Conservation (phyloP, 1,140 invertebrate species). For the Drosophila setifemur region DNA sequence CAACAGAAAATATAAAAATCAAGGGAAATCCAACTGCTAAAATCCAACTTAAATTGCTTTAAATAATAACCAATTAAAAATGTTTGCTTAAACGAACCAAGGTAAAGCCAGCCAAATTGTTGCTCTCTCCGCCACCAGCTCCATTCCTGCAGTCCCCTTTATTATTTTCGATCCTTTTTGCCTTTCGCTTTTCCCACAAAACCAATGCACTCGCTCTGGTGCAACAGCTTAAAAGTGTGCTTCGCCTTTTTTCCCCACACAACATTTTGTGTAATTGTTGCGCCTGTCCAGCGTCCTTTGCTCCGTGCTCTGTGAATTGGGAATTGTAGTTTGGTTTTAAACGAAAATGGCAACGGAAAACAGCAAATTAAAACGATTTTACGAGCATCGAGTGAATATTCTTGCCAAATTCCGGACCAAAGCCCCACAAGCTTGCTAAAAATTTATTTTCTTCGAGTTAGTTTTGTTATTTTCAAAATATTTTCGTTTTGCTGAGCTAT, state of each 20-base stretch:
- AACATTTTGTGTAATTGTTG: slow-evolving; percentile 41
- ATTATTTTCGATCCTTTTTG: not conserved
- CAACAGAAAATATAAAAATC: not conserved
- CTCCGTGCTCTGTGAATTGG: slow-evolving; percentile 1
- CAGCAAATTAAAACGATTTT: not conserved
- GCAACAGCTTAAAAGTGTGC: slow-evolving; percentile 73
- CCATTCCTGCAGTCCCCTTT: slow-evolving; percentile 3
- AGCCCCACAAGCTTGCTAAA: slow-evolving; percentile 4
- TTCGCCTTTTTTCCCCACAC: slow-evolving; percentile 47
- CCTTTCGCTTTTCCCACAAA: not conserved
- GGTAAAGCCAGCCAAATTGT: slow-evolving; percentile 43
- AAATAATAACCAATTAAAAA: slow-evolving; percentile 43
- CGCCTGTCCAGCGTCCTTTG: slow-evolving; percentile 8
- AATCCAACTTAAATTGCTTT: slow-evolving; percentile 13
- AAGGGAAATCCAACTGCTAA: not conserved
- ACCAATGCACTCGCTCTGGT: slow-evolving; percentile 41
- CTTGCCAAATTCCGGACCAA: not conserved
- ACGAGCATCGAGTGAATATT: not conserved
- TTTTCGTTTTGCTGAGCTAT: not conserved
- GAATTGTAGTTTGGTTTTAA: slow-evolving; percentile 1
- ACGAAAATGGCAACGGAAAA: not conserved
- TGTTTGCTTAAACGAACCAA: slow-evolving; percentile 46
- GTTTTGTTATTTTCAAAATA: slow-evolving; percentile 14
- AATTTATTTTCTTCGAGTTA: not conserved
- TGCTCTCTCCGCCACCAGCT: slow-evolving; percentile 9